These are phyloP conservation scores for Amphiprion percula DNA, from an alignment of 2,113 vertebrate species.

Conservation along the genomic window DNA sequence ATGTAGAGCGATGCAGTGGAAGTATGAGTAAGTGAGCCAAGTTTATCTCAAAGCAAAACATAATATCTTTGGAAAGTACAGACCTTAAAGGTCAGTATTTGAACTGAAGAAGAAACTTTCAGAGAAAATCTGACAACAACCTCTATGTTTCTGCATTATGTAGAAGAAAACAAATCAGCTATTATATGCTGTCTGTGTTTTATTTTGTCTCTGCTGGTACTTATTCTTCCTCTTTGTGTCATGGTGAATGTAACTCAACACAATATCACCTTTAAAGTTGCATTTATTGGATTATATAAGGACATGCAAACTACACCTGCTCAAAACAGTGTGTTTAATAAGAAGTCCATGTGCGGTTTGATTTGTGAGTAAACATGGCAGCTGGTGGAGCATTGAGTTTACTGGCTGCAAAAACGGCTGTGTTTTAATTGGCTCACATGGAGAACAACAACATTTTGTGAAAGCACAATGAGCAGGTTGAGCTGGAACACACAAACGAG, in stretches of 20 bases:
- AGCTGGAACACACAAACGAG: conserved; percentile 31
- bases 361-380: conserved; percentile 12
- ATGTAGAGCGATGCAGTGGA: too few relatives aligned
- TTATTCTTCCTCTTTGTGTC: conserved; percentile 5
- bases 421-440: conserved; percentile 57
- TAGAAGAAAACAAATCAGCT: conserved; percentile 9
- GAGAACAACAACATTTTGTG: conserved; percentile 45
- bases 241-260: conserved; percentile 13
- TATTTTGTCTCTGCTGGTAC: not conserved
- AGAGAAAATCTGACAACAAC: not conserved
- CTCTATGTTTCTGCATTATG: not conserved
- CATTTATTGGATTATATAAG: not conserved
- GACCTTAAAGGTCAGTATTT: conserved; percentile 24
- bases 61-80: not conserved
- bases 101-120: not conserved
- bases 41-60: too few relatives aligned
- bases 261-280: conserved; percentile 1
- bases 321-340: conserved; percentile 31
- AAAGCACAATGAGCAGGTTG: conserved; percentile 18
- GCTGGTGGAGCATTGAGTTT: conserved; percentile 34
- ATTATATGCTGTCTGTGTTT: not conserved
- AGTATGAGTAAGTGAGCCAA: too few relatives aligned
- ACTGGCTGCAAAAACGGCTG: conserved; percentile 25
- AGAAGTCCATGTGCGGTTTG: conserved; percentile 8
- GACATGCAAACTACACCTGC: not conserved